Base-by-base conservation (phyloP, 2,797 vertebrate genomes). In the Rhinella marina region DNA sequence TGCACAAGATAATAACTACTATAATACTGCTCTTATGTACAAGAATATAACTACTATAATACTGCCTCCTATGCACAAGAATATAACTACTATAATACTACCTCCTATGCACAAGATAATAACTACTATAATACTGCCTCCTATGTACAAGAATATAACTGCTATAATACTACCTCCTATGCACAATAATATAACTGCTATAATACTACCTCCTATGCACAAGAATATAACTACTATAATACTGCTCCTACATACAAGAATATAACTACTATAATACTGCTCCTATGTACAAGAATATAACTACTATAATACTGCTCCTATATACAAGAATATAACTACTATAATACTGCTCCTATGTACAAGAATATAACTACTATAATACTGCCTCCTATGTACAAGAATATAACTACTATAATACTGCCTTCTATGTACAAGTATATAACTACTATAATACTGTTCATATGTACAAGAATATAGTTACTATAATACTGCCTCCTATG, bases 1-100 rank as follows among this genome's bases (percentile, higher is more conserved):
- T 62, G 17, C n/a, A 62, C 59, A 62, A 62, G 59, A 62, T 23
- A 23, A 62, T 62, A 62, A 62, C 59, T 62, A 62, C 19, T 62
- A 62, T 62, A 62, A 62, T 62, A 62, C 17, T 19, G 17, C 21
- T 10, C 19, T 21, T 62, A 62, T 62, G 17, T 62, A 62, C 59
- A 62, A 23, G 59, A 62, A 62, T 62, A 62, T 62, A 62, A 62
- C 59, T 62, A 62, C 59, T 66, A 66, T 66, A 66, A 66, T 66
- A 66, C 62, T 66, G n/a, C 62, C 62, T 12, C 62, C 62, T 66
- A 66, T 66, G 23, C 25, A 66, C 62, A 66, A 25, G 62, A 66
- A 66, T 66, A 66, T 66, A 66, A 66, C 62, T 66, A 66, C 62
- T 66, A 66, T 66, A 66, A 66, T 66, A 66, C 62, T 66, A 2